Evolutionary conservation across 2,797 vertebrate genomes (phyloP).

Genomic region (Mionectes olivaceus): DNA sequence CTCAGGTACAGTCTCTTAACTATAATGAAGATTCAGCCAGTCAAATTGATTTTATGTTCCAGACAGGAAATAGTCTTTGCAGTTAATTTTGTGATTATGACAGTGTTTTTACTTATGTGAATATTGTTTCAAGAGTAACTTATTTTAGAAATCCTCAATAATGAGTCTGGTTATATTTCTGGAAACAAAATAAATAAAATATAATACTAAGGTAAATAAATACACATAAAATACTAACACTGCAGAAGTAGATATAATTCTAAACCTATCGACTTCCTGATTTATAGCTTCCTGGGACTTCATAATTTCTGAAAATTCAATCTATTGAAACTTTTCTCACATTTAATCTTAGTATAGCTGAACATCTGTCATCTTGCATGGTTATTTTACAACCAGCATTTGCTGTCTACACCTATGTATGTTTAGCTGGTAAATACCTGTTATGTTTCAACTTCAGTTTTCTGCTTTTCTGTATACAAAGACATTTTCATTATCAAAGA

Average conservation of each 20-base stretch:
- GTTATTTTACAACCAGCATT: slow-evolving; percentile 47
- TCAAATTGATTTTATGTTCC: not conserved
- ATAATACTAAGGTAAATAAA: not conserved
- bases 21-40: not conserved
- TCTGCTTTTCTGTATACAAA: not conserved
- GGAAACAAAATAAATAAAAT: not conserved
- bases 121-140: not conserved
- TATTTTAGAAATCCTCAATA: not conserved
- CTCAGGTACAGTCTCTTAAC: not conserved
- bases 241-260: not conserved
- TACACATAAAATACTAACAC: not conserved
- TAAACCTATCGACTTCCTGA: not conserved
- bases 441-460: slow-evolving; percentile 56
- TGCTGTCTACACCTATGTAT: slow-evolving; percentile 18
- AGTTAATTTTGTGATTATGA: not conserved
- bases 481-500: slow-evolving; percentile 57
- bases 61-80: not conserved
- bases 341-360: slow-evolving; percentile 43
- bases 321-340: slow-evolving; percentile 31
- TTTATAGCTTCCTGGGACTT: not conserved
- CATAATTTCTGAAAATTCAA: not conserved
- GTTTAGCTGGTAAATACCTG: slow-evolving; percentile 55
- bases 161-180: not conserved
- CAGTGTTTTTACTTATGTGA: not conserved
- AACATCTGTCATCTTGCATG: slow-evolving; percentile 23